Evolutionary conservation across 2,797 vertebrate genomes (phyloP).

Genomic region (Melanogrammus aeglefinus): DNA sequence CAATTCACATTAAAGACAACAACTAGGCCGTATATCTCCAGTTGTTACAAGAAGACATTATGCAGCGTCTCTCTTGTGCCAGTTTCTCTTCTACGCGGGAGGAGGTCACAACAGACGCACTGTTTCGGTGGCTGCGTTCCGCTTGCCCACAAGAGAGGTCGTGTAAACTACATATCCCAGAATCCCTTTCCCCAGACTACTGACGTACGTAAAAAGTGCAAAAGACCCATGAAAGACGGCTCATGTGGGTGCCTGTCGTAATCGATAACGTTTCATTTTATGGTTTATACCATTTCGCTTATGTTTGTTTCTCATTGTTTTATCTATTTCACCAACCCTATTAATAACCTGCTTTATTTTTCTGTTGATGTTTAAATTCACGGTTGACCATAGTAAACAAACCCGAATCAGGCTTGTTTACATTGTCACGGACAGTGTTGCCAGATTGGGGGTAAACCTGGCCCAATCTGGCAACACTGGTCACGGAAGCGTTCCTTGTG

Average conservation of each 20-base stretch:
- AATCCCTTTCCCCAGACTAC: constrained; percentile 35
- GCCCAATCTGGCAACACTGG: neutral
- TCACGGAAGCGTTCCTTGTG: neutral
- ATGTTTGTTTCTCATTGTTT: neutral
- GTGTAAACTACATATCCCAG: constrained; percentile 62
- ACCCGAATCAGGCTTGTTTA: neutral
- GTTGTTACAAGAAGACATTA: no score
- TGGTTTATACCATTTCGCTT: neutral
- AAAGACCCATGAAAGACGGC: constrained; percentile 29
- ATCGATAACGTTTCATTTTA: constrained; percentile 7
- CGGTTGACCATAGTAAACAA: neutral
- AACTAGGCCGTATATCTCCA: no score
- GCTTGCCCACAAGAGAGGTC: neutral
- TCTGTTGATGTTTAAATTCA: neutral
- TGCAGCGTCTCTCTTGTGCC: neutral
- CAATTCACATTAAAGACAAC: no score
- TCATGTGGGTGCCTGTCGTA: constrained; percentile 42
- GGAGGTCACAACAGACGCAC: neutral
- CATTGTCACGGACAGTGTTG: neutral
- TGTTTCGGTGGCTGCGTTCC: neutral
- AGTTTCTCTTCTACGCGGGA: neutral
- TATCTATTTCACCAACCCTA: neutral
- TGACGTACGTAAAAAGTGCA: constrained; percentile 44
- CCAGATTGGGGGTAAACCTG: no score
- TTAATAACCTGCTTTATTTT: neutral